Evolutionary conservation across 2,888 invertebrate species (phyloP).

Genomic region (Troilus luridus): DNA sequence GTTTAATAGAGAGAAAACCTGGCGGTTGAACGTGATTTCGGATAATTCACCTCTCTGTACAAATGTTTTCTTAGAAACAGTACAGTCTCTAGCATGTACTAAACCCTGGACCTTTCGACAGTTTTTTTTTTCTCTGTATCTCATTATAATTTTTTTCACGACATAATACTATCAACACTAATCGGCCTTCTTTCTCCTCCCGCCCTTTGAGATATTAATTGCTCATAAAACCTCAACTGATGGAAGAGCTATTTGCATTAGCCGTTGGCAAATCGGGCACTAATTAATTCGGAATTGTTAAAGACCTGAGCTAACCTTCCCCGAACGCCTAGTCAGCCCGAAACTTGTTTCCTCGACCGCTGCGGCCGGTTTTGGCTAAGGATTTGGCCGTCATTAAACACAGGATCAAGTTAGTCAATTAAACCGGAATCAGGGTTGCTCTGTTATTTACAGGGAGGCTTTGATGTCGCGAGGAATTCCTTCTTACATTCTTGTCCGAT

Average conservation of each 20-base stretch:
- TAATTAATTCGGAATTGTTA: conserved; percentile 11
- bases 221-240: neutral
- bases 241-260: conserved; percentile 15
- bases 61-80: too few species aligned
- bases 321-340: neutral
- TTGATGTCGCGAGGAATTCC: conserved; percentile 38
- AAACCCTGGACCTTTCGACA: too few species aligned
- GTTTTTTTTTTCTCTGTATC: too few species aligned
- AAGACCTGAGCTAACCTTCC: neutral
- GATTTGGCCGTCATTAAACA: neutral
- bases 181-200: neutral
- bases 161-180: too few species aligned
- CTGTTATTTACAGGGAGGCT: conserved; percentile 29
- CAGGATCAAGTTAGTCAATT: conserved; percentile 21
- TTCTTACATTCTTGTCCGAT: conserved; percentile 43
- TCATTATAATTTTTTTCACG: too few species aligned
- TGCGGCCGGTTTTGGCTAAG: neutral
- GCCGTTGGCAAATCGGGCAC: neutral
- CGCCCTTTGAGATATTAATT: neutral
- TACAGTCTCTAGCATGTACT: too few species aligned
- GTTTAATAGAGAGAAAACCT: too few species aligned
- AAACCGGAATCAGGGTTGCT: neutral
- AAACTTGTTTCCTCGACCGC: neutral
- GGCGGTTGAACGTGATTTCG: too few species aligned
- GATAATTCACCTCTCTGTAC: too few species aligned